A percentile compares a stretch with the other conserved stretches of the same genome.
These are phyloP conservation scores for Paracentrotus lividus DNA, from an alignment of 53 echinoderm and acorn worm genomes.

Conservation along the genomic window DNA sequence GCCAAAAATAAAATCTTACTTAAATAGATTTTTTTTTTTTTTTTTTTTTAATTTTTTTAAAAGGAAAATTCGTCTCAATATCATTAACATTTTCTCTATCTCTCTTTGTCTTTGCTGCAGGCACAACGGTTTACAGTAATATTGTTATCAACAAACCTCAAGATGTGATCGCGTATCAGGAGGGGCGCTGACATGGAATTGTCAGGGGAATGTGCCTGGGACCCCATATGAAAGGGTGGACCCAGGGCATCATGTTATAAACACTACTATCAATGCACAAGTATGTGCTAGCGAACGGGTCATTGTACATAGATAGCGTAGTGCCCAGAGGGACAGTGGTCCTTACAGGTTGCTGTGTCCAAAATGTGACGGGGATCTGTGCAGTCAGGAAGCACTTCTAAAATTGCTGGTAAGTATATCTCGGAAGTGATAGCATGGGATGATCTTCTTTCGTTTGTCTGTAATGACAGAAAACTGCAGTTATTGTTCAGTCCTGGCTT, in stretches of 20 bases:
- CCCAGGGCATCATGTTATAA: slow-evolving; percentile 3
- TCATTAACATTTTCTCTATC: background rate
- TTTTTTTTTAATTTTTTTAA: background rate
- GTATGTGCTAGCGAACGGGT: slow-evolving; percentile 57
- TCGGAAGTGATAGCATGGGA: no score
- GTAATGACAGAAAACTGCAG: no score
- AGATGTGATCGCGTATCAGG: slow-evolving; percentile 47
- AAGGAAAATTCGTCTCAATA: background rate
- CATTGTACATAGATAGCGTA: slow-evolving; percentile 53
- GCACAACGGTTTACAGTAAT: slow-evolving; percentile 60
- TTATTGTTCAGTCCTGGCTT: no score
- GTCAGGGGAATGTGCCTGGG: background rate
- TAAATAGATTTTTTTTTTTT: background rate
- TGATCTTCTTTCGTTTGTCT: no score
- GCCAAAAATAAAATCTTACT: no score
- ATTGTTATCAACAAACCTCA: slow-evolving; percentile 56
- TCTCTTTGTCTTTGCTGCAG: slow-evolving; percentile 6
- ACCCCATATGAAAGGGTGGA: slow-evolving; percentile 56
- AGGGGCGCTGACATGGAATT: slow-evolving; percentile 53
- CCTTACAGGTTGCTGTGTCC: slow-evolving; percentile 29
- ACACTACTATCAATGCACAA: slow-evolving; percentile 43
- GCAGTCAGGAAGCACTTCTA: slow-evolving; percentile 69
- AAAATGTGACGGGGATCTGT: slow-evolving; percentile 56
- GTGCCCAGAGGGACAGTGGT: background rate
- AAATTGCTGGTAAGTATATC: slow-evolving; percentile 58